Conservation (phyloP, 2,113 vertebrate species). For the Callorhinus ursinus region DNA sequence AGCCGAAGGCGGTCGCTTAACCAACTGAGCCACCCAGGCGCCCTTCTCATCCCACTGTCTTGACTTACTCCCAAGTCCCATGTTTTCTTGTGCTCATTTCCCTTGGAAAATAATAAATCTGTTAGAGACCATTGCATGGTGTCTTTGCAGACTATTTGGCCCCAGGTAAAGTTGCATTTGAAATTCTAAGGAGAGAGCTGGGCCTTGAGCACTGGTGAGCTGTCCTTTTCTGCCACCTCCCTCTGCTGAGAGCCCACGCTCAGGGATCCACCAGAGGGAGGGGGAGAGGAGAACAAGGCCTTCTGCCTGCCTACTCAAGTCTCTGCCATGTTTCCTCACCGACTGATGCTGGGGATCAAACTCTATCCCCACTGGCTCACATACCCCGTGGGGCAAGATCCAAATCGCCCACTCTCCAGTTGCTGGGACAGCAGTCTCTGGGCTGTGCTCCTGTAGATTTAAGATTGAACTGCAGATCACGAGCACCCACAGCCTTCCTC, state of each 20-base stretch:
- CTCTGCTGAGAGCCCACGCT: background rate
- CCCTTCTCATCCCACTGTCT: background rate
- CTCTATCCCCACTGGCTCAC: background rate
- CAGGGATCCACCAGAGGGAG: background rate
- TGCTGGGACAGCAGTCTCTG: background rate
- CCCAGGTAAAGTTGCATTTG: background rate
- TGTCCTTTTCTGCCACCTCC: background rate
- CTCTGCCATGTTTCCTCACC: background rate
- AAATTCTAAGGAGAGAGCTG: constrained; percentile 4
- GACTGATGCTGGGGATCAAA: background rate
- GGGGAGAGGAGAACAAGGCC: background rate
- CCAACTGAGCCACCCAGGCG: no score
- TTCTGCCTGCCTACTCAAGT: background rate
- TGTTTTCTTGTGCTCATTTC: background rate
- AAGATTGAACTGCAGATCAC: background rate
- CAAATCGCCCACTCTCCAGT: background rate
- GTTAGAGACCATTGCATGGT: background rate
- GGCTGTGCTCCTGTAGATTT: background rate
- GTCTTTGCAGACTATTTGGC: background rate
- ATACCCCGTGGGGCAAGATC: background rate
- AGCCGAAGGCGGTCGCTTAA: no score
- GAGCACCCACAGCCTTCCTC: background rate
- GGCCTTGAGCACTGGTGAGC: background rate
- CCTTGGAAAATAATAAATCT: constrained; percentile 35
- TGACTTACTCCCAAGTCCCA: background rate